Conservation (phyloP, 2,888 invertebrate genomes). For the Leptopterna dolabrata region DNA sequence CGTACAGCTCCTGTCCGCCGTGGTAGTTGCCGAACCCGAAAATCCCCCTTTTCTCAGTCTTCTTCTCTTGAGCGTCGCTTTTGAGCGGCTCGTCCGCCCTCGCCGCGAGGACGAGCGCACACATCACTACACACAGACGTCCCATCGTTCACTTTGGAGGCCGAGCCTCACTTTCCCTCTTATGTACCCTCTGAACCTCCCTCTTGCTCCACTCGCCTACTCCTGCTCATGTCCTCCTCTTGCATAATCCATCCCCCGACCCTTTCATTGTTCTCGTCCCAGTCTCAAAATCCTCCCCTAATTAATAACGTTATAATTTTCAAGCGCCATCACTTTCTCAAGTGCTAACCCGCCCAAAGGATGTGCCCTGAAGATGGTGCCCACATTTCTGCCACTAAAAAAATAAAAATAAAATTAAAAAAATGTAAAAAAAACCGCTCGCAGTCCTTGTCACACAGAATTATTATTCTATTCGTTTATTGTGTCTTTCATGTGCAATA, state of each 20-base stretch:
- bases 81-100: background rate
- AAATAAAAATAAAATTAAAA: too few species aligned
- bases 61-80: constrained; percentile 49
- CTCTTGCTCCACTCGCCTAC: background rate
- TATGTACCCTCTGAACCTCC: constrained; percentile 34
- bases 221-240: constrained; percentile 18
- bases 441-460: too few species aligned
- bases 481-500: too few species aligned
- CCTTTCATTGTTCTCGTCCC: constrained; percentile 6
- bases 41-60: constrained; percentile 60
- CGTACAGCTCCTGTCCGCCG: constrained; percentile 61
- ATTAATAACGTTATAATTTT: constrained; percentile 5
- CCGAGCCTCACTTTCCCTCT: constrained; percentile 53
- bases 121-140: constrained; percentile 50
- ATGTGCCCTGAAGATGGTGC: background rate
- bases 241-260: background rate
- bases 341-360: background rate
- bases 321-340: background rate
- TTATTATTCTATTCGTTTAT: too few species aligned
- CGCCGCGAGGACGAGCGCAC: constrained; percentile 1
- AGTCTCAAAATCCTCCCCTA: background rate
- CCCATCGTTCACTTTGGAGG: constrained; percentile 31
- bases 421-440: too few species aligned
- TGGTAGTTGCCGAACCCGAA: constrained; percentile 61
- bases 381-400: too few species aligned